Evolutionary conservation across 2,888 invertebrate species (phyloP), one percentile per base, ranked within the genome.

Genomic region (Hetaerina titia): DNA sequence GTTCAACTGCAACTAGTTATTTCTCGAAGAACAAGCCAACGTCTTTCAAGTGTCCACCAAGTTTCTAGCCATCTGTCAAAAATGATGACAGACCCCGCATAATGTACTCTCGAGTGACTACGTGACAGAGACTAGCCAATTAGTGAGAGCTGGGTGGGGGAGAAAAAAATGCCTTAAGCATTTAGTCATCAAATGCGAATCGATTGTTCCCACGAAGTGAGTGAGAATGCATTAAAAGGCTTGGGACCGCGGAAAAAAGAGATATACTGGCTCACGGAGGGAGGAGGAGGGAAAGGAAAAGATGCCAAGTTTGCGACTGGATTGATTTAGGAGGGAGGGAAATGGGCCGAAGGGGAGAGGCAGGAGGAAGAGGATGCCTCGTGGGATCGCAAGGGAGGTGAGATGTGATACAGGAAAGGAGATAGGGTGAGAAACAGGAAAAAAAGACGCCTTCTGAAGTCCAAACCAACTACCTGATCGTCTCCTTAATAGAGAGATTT

Each of bases 401-500:
- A 69, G 31, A 81, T 81, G 81, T 25, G 25, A 25, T 45, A 81
- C 81, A 31, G 19, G 25, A 25, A 31, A 31, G 15, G n/a, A 69
- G 69, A 8, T 4, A 69, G 69, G 8, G n/a, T n/a, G 19, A 19
- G 22, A n/a, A 81, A 81, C 22, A 13, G 11, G 31, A 69, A 15
- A 81, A 81, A 81, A 81, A 15, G 22, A 81, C 22, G 13, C 19
- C 31, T 31, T 31, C 31, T 9, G 92, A 69, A 74, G 69, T 60
- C 45, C 58, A n/a, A 89, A 57, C 64, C 4, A 64, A 69, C 64
- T 45, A 92, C 92, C 92, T 92, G 92, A 92, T 92, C 56, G 56
- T 69, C 92, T n/a, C 56, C 92, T 92, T 92, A 74, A 92, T 92
- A 92, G 92, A 92, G 92, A 74, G n/a, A 56, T 92, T 31, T 25